Conservation (phyloP, 1,140 invertebrate species). For the Potamilus streckersoni region DNA sequence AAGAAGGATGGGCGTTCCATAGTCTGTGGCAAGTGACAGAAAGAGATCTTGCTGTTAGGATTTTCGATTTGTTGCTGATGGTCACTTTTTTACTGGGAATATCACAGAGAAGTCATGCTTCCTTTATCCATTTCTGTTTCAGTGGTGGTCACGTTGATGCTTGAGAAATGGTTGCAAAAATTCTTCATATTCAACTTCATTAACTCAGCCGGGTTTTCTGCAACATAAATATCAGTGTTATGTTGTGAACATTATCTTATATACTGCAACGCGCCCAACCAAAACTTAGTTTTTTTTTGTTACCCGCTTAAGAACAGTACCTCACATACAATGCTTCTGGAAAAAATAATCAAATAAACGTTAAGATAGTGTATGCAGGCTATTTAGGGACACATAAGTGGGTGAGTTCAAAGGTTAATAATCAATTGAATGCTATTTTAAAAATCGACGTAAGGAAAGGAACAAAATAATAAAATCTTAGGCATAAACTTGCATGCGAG, state of each 20-base stretch:
- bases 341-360: background rate
- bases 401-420: too few relatives aligned
- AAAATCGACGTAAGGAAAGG: too few relatives aligned
- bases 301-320: background rate
- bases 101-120: slow-evolving; percentile 23
- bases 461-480: too few relatives aligned
- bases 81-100: too few relatives aligned
- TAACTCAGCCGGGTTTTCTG: slow-evolving; percentile 29
- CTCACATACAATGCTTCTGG: too few relatives aligned
- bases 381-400: slow-evolving; percentile 19
- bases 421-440: too few relatives aligned
- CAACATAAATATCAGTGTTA: slow-evolving; percentile 1
- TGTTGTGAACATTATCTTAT: background rate
- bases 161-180: slow-evolving; percentile 22
- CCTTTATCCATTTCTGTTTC: slow-evolving; percentile 21
- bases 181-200: slow-evolving; percentile 27
- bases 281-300: background rate
- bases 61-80: too few relatives aligned
- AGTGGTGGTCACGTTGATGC: slow-evolving; percentile 11
- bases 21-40: too few relatives aligned
- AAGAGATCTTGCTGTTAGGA: too few relatives aligned
- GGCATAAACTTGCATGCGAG: too few relatives aligned
- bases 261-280: background rate
- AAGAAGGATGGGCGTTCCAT: too few relatives aligned
- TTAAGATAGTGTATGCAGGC: slow-evolving; percentile 10